Percentiles rank a stretch among this genome's conserved stretches.
phyloP scores from a whole-genome alignment of 2,113 vertebrate genomes.

The Calypte anna region DNA sequence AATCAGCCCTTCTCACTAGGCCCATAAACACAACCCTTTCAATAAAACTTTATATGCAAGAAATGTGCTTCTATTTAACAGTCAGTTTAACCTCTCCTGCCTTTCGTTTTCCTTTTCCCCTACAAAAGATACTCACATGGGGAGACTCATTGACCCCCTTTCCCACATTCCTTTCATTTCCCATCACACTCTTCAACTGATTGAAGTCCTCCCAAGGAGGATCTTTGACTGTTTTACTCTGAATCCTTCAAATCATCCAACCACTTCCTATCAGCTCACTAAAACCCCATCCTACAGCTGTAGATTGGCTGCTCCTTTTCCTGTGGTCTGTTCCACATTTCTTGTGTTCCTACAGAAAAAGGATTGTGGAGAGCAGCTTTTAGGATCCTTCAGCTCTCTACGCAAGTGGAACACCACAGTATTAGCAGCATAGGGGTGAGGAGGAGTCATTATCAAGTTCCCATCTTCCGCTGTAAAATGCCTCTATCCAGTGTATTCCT shows the following conservation, averaged over 20 bases:
- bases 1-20: conserved; percentile 59
- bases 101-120: conserved; percentile 30
- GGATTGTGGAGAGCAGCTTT: not conserved
- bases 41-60: conserved; percentile 70
- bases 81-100: conserved; percentile 57
- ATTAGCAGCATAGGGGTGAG: not conserved
- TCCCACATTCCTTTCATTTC: conserved; percentile 49
- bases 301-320: not conserved
- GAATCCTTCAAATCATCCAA: not conserved
- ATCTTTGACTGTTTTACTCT: conserved; percentile 23
- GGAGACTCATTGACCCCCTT: conserved; percentile 36
- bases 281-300: not conserved
- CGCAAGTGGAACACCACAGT: not conserved
- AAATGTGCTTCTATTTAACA: conserved; percentile 69
- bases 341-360: not conserved
- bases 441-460: not conserved
- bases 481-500: not conserved
- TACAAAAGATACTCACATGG: conserved; percentile 28
- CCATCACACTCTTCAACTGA: not conserved
- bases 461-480: not conserved
- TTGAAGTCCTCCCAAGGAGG: conserved; percentile 33
- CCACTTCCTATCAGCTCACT: not conserved
- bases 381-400: not conserved
- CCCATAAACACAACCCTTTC: conserved; percentile 62
- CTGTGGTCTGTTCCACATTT: not conserved